Evolutionary conservation across 2,888 invertebrate genomes (phyloP), one percentile per base, ranked within the genome.

Genomic region (Lithophane ornitopus): DNA sequence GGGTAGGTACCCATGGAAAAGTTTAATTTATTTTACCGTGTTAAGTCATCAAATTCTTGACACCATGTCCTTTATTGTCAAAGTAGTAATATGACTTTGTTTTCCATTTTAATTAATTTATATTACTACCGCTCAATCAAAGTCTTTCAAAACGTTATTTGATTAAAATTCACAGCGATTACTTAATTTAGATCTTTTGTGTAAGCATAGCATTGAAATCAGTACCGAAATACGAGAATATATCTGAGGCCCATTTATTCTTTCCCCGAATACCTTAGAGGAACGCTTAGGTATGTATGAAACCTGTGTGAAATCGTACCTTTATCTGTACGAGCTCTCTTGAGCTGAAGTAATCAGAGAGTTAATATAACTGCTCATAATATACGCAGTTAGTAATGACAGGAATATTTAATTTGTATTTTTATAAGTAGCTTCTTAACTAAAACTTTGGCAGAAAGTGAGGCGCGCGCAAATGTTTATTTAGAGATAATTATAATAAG

Each of bases 121-220:
- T 22, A 65, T 26, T 16, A 34, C 0, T 34, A 22, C 19, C 22
- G 19, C 8, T 49, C 46, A 46, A 14, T 61, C n/a, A 49, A 54
- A 71, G 41, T 61, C 19, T 22, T 39, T 59, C 39, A 61, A 14
- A 46, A 61, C 8, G 4, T 54, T 59, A 22, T 67, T 78, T 76
- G 67, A 76, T 72, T 74, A 26, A 73, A 84, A 69, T 49, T 39
- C 39, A 39, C 61, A 74, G 28, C 56, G 76, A 70, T 34, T 34
- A 34, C 6, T 34, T 34, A 34, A 34, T 34, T 34, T 34, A 34
- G 34, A 34, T 58, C 41, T 71, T 76, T 81, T 81, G 58, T 84
- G 59, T 69, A 69, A n/a, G 54, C 56, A 67, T 58, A 77, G 44
- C 63, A 74, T 77, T 77, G 83, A 63, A 83, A 77, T 80, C 68